These are phyloP conservation scores for Cyprinella venusta DNA, from an alignment of 2,797 vertebrate genomes.

Conservation along the genomic window DNA sequence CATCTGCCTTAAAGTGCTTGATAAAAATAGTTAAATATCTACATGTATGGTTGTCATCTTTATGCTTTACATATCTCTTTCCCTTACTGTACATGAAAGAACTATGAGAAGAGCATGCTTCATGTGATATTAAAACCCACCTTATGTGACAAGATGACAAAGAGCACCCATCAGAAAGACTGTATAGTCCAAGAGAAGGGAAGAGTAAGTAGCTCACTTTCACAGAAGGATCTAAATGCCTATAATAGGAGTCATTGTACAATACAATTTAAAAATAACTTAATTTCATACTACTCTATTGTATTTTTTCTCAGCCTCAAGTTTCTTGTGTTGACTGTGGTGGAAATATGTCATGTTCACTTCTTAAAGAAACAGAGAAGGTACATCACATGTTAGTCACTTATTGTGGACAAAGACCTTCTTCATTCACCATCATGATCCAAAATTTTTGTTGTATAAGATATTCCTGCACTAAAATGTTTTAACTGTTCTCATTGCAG, in stretches of 20 bases:
- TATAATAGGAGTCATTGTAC: neutral
- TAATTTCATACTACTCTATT: neutral
- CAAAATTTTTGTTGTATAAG: too few species aligned
- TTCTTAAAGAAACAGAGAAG: rapidly evolving
- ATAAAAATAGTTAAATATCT: neutral
- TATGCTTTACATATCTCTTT: neutral
- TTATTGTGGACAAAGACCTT: neutral
- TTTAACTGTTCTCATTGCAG: constrained; percentile 32
- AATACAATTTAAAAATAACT: neutral
- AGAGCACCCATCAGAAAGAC: neutral
- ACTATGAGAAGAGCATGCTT: rapidly evolving
- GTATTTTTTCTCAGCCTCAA: neutral
- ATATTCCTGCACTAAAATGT: neutral
- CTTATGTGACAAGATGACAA: neutral
- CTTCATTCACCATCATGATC: neutral
- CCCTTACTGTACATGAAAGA: neutral
- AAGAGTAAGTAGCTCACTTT: neutral
- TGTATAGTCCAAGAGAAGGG: rapidly evolving
- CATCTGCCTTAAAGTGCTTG: neutral
- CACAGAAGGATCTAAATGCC: neutral
- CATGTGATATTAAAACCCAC: constrained; percentile 2
- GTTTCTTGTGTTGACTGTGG: neutral
- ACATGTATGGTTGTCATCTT: neutral
- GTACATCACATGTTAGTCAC: neutral
- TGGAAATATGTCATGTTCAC: neutral